Evolutionary conservation across 2,113 vertebrate genomes (phyloP).

Genomic region (Odontophorus gujanensis): DNA sequence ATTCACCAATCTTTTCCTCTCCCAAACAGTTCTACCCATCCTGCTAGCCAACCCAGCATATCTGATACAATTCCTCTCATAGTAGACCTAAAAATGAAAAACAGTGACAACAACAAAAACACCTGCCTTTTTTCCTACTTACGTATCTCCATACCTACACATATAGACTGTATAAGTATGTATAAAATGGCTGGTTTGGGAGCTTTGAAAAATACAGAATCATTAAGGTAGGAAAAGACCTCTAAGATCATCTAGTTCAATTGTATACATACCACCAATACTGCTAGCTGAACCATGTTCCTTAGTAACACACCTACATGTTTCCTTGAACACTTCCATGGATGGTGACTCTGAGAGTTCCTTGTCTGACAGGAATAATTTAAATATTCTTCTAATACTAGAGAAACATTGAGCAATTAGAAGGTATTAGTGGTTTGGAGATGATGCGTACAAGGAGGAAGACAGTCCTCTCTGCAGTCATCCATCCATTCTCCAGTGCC

Average conservation of each 20-base stretch:
- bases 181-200: neutral
- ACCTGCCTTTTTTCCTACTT: neutral
- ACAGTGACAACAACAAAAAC: neutral
- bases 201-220: neutral
- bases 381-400: neutral
- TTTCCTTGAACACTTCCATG: no score
- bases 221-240: no score
- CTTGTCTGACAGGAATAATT: neutral
- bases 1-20: conserved; percentile 39
- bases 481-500: neutral
- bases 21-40: neutral
- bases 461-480: neutral
- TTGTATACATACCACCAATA: no score
- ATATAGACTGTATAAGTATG: fast-evolving
- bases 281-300: no score
- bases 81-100: neutral
- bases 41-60: neutral
- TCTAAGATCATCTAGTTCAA: no score
- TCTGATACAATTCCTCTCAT: neutral
- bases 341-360: neutral
- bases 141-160: fast-evolving
- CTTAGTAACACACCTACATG: no score
- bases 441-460: neutral
- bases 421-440: neutral
- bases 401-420: neutral